Conservation (phyloP, 2,113 vertebrate species). For the Saimiri boliviensis region DNA sequence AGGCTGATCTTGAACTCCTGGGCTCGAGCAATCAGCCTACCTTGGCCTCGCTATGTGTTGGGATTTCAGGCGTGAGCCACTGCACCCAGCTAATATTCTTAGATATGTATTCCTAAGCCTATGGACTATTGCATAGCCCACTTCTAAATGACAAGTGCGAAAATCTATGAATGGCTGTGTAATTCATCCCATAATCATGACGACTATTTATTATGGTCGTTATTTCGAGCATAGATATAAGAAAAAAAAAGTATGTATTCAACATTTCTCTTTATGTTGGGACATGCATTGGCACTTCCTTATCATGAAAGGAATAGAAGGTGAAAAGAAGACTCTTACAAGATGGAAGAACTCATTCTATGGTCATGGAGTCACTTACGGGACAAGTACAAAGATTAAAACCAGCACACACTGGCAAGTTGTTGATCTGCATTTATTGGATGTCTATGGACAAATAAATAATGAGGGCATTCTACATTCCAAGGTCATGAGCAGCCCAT, state of each 20-base stretch:
- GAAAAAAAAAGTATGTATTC: not conserved
- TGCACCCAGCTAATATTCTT: no score
- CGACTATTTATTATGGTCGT: rapidly evolving
- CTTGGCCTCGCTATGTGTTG: no score
- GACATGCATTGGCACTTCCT: not conserved
- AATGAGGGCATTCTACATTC: conserved; percentile 26
- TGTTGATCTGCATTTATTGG: conserved; percentile 45
- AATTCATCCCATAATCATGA: not conserved
- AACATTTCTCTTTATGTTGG: no score
- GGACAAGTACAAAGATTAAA: not conserved
- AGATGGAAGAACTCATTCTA: not conserved
- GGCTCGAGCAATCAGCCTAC: no score
- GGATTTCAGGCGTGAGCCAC: no score
- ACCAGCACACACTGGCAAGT: not conserved
- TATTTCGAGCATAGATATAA: not conserved
- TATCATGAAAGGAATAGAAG: not conserved
- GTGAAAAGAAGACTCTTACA: not conserved
- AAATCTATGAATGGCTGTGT: not conserved
- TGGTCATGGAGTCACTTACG: conserved; percentile 2
- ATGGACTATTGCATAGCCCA: not conserved
- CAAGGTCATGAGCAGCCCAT: conserved; percentile 45
- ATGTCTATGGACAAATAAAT: conserved; percentile 5
- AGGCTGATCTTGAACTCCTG: no score
- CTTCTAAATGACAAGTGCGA: conserved; percentile 23
- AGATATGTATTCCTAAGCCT: not conserved